Evolutionary conservation across 2,888 invertebrate species (phyloP), one percentile per base, ranked within the genome.

Genomic region (Iphiclides podalirius): DNA sequence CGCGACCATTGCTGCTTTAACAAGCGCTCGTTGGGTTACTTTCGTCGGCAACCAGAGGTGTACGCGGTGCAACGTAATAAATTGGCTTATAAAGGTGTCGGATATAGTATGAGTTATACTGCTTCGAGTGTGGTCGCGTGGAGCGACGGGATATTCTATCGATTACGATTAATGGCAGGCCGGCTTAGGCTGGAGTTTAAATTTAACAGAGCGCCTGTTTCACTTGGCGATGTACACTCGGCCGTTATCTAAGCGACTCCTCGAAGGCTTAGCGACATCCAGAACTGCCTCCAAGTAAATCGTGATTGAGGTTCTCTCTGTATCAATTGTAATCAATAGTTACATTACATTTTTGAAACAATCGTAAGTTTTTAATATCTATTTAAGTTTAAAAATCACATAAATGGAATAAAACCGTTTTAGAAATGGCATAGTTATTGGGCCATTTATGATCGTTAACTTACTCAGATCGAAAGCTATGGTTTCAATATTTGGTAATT

Each of bases 51-150:
- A 38, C 8, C 17, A 12, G 49, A 16, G 35, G 44, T 49, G 49
- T 35, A 49, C 9, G 12, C 6, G 37, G 13, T 13, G 17, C 42
- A 33, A 14, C 14, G 42, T 48, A 48, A 48, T 48, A 48, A 48
- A 48, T 48, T 43, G 42, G 20, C 43, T 39, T 44, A 44, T 39
- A 49, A 49, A 43, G 44, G 49, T 49, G 49, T 49, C 49, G 49
- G 43, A 44, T 44, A 41, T 47, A 38, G 38, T 49, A 49, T 49
- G 49, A 49, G 17, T 49, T 44, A 49, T 44, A 17, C 16, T 34
- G 49, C 49, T 44, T 39, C 49, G 49, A 49, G 49, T 49, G 49
- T 49, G 49, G 49, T 44, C 49, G 39, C 23, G 8, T 31, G 48
- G 37, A 16, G n/a, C n/a, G n/a, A n/a, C n/a, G n/a, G n/a, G n/a